Base-by-base conservation (phyloP, 2,113 vertebrate genomes). In the Seriola rivoliana region DNA sequence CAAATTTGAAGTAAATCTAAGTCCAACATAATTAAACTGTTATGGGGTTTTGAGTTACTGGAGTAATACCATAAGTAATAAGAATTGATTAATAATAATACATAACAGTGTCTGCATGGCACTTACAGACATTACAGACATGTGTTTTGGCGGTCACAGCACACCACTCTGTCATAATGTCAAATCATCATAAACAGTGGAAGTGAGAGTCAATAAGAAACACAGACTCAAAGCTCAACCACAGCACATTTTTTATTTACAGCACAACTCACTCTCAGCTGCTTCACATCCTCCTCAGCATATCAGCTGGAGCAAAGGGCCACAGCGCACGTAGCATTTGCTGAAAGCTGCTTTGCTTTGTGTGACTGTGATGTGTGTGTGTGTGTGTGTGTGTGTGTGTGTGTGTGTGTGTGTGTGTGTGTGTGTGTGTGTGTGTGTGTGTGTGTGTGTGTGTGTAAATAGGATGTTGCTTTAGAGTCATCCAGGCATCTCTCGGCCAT, bases 391-490 rank as follows among this genome's bases (percentile, higher is more conserved):
- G 34, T 52, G 67, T 57, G 32, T 21, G 60, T 40, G 54, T 64
- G 44, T 38, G 44, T 77, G 73, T 29, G 29, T 2, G 25, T 76
- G 68, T 81, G 38, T 70, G 19, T 0, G 19, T 40, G 69, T 52
- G 42, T 36, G 6, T 36, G 34, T 52, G 67, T 57, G 32, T 21
- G 60, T 40, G 54, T 64, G 44, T 38, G 44, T 77, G 73, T 78
- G 65, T 71, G 76, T 66, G 81, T 75, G 73, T 42, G 72, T 74
- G 42, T 55, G 80, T 74, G 63, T 80, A 74, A 88, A 91, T 89
- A 77, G 90, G 92, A 92, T 93, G 91, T 91, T 90, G 89, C 89
- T 90, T 92, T 90, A 91, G 84, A 60, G 73, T 77, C 78, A 81
- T 59, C 16, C 87, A 75, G 82, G 77, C 88, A 80, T 89, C 80